phyloP scores from a whole-genome alignment of 2,797 vertebrate genomes.

The Rhynchotus rufescens region DNA sequence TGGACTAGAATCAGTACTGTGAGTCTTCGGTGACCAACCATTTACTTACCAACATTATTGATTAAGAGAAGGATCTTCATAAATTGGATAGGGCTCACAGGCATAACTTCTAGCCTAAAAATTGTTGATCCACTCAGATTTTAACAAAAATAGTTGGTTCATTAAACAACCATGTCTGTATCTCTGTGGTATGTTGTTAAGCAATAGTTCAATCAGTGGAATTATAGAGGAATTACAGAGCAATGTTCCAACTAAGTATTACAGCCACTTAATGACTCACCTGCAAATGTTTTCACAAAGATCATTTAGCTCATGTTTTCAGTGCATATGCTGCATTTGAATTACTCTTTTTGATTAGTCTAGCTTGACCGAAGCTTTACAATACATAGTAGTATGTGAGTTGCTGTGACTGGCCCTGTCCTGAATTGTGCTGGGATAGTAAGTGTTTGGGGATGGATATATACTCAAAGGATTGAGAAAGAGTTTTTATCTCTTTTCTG shows the following conservation, averaged over 20 bases:
- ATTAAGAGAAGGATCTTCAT: not conserved
- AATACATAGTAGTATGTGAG: not conserved
- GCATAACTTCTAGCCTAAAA: not conserved
- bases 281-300: not conserved
- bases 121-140: not conserved
- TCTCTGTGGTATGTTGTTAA: not conserved
- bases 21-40: not conserved
- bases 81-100: not conserved
- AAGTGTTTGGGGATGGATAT: not conserved
- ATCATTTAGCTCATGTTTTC: not conserved
- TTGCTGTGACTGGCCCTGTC: not conserved
- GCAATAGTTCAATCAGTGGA: not conserved
- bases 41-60: not conserved
- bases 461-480: not conserved
- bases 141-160: not conserved
- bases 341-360: not conserved
- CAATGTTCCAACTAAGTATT: not conserved
- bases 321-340: not conserved
- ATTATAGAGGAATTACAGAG: conserved; percentile 4
- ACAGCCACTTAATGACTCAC: not conserved
- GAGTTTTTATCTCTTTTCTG: not conserved
- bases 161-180: not conserved
- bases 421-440: not conserved
- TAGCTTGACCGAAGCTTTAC: not conserved
- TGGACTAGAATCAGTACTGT: not conserved